Conservation (phyloP, 2,888 invertebrate genomes). For the Sinelater perroti region DNA sequence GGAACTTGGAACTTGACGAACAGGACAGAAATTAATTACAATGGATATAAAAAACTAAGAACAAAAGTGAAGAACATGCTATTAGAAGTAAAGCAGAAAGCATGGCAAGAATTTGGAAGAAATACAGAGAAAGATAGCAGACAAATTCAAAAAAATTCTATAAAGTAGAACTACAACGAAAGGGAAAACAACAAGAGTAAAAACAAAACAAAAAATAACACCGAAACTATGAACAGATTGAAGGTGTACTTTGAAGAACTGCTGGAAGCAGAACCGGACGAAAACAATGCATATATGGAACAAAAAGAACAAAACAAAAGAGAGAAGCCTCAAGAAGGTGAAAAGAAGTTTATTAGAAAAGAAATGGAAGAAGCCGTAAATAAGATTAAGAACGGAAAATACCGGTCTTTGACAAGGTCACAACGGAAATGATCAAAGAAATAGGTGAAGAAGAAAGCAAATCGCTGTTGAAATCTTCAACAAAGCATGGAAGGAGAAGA, state of each 20-base stretch:
- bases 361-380: constrained; percentile 23
- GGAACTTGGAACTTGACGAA: constrained; percentile 3
- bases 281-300: no score
- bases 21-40: constrained; percentile 11
- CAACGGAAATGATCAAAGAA: constrained; percentile 33
- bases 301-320: constrained; percentile 7
- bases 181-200: no score
- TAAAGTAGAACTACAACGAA: no score
- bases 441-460: constrained; percentile 20
- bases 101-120: no score
- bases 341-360: constrained; percentile 17
- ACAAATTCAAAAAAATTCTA: no score
- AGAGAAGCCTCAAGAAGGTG: constrained; percentile 8
- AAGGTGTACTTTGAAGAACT: neutral
- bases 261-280: neutral
- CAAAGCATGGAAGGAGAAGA: constrained; percentile 25
- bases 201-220: no score
- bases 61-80: constrained; percentile 3
- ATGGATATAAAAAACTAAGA: constrained; percentile 1
- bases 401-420: constrained; percentile 26
- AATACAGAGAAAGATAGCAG: no score
- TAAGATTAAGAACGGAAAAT: constrained; percentile 33
- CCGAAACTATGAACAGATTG: no score
- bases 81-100: no score
- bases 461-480: constrained; percentile 18